Evolutionary conservation across 2,113 vertebrate species (phyloP).

Genomic region (Grammomys surdaster): DNA sequence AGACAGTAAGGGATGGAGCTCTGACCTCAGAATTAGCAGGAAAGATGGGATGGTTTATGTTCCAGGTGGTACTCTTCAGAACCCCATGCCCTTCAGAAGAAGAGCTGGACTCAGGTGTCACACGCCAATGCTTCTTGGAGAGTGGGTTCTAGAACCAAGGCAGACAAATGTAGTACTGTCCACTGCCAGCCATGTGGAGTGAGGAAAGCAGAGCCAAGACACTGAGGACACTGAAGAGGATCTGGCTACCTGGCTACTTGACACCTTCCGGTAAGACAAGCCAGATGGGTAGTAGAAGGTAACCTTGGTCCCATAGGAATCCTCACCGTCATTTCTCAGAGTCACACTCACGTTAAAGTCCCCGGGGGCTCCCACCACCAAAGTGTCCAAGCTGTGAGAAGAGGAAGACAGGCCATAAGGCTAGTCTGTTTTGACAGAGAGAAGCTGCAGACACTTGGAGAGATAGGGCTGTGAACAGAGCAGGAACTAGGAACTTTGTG

Average conservation of each 20-base stretch:
- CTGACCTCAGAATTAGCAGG: conserved; percentile 86
- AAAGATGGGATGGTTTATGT: conserved; percentile 89
- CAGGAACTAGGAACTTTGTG: too few relatives aligned
- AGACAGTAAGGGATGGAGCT: background rate
- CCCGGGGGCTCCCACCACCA: conserved; percentile 88
- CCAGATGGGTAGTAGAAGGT: conserved; percentile 86
- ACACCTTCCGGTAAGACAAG: conserved; percentile 88
- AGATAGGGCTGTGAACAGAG: background rate
- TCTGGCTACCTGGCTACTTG: conserved; percentile 82
- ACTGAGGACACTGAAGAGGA: background rate
- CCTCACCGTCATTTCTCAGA: conserved; percentile 89
- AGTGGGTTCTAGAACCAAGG: conserved; percentile 37
- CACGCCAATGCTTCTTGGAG: background rate
- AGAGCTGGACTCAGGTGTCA: fast-evolving
- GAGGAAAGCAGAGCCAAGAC: background rate
- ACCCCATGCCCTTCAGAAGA: background rate
- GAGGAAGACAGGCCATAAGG: background rate
- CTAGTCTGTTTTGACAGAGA: background rate
- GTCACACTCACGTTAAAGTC: conserved; percentile 85
- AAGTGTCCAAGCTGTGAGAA: conserved; percentile 61
- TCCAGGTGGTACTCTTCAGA: conserved; percentile 82
- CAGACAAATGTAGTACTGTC: background rate
- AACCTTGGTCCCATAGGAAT: conserved; percentile 88
- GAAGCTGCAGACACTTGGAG: fast-evolving
- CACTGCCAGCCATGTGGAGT: fast-evolving